Conservation (phyloP, 1,140 invertebrate species). For the Varroa destructor region DNA sequence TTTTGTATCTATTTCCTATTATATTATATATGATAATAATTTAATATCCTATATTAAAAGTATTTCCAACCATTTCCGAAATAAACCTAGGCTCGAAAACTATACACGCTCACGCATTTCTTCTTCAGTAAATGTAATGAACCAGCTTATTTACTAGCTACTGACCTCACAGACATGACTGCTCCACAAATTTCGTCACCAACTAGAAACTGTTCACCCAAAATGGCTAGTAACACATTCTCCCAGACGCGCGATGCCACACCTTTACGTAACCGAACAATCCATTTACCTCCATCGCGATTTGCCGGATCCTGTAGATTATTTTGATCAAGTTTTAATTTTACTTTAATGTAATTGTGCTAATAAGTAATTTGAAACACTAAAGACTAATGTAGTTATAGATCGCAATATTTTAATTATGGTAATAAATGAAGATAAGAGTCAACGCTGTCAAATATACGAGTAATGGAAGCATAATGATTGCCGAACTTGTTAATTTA, state of each 20-base stretch:
- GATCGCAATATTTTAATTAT: too few relatives aligned
- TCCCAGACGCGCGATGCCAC: slow-evolving; percentile 93
- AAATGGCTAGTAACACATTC: slow-evolving; percentile 88
- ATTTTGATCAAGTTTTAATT: too few relatives aligned
- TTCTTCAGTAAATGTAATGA: not conserved
- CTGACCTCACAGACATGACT: slow-evolving; percentile 79
- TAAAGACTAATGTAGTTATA: too few relatives aligned
- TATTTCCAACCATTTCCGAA: not conserved
- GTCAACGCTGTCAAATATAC: too few relatives aligned
- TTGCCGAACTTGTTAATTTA: too few relatives aligned
- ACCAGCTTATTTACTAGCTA: slow-evolving; percentile 49
- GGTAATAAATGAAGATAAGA: too few relatives aligned
- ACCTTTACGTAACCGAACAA: slow-evolving; percentile 80
- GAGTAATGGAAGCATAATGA: too few relatives aligned
- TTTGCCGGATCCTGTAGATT: slow-evolving; percentile 66
- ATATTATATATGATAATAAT: too few relatives aligned
- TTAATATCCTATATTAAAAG: slow-evolving; percentile 24
- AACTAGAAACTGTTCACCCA: slow-evolving; percentile 97
- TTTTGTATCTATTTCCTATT: too few relatives aligned
- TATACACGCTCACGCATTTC: slow-evolving; percentile 9
- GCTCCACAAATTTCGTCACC: slow-evolving; percentile 96
- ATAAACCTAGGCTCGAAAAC: not conserved
- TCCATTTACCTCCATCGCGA: slow-evolving; percentile 91
- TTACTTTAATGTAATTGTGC: too few relatives aligned
- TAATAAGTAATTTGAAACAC: too few relatives aligned